Percentiles rank a stretch among this genome's conserved stretches.
phyloP scores from a whole-genome alignment of 2,888 invertebrate species.

The Cryptus viduatorius region DNA sequence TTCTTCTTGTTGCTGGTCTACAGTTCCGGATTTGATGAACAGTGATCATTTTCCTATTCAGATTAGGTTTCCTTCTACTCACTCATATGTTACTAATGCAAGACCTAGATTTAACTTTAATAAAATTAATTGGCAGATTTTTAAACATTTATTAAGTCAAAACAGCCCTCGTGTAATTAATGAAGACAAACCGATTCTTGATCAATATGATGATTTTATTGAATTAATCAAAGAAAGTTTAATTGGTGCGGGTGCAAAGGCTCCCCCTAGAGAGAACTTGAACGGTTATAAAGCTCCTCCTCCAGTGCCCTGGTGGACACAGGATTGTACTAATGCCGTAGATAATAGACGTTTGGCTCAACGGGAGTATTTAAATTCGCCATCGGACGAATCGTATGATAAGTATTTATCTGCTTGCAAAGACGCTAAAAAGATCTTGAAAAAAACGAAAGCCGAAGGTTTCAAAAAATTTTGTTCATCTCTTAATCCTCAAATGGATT shows the following conservation, averaged over 20 bases:
- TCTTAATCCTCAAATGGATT: not conserved
- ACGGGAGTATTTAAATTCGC: not conserved
- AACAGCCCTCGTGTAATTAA: not conserved
- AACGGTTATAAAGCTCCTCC: not conserved
- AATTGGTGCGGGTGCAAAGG: not conserved
- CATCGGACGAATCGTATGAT: constrained; percentile 1
- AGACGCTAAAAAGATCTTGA: not conserved
- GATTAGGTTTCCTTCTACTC: not conserved
- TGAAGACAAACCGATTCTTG: not conserved
- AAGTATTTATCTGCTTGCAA: not conserved
- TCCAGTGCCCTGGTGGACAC: constrained; percentile 21
- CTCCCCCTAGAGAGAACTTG: not conserved
- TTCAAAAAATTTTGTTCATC: constrained; percentile 21
- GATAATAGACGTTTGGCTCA: not conserved
- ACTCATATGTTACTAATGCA: not conserved
- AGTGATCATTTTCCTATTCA: constrained; percentile 16
- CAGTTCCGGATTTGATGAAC: not conserved
- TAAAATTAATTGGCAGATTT: not conserved
- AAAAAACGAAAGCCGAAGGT: not conserved
- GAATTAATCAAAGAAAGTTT: not conserved
- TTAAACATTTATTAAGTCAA: not conserved
- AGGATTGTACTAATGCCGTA: not conserved
- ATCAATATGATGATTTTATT: not conserved
- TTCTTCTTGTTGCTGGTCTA: not conserved
- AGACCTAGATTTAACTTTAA: constrained; percentile 11